phyloP scores from a whole-genome alignment of 2,888 invertebrate genomes.

The Matsumyia berberina region DNA sequence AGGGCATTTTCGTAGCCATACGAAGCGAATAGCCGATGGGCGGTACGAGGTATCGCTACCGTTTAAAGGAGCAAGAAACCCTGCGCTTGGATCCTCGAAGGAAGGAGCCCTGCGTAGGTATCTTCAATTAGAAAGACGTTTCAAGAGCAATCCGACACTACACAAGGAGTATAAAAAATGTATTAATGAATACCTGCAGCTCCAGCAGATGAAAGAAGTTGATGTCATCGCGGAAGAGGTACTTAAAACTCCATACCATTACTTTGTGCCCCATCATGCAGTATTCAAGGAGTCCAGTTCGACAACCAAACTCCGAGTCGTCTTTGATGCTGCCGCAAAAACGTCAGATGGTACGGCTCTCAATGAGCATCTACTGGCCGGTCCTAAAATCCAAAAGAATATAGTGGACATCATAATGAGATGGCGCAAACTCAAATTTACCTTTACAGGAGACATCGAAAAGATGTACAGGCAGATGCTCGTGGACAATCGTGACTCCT shows the following conservation, averaged over 20 bases:
- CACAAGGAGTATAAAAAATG: too few species aligned
- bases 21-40: too few species aligned
- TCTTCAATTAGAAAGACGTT: too few species aligned
- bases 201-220: slow-evolving; percentile 6
- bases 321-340: slow-evolving; percentile 22
- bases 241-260: slow-evolving; percentile 4
- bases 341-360: slow-evolving; percentile 13
- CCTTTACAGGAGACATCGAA: slow-evolving; percentile 28
- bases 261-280: slow-evolving; percentile 28
- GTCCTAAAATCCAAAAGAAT: slow-evolving; percentile 6
- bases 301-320: slow-evolving; percentile 18
- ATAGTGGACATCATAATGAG: background rate
- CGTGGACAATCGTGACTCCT: background rate
- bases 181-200: too few species aligned
- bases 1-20: too few species aligned
- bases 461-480: slow-evolving; percentile 31
- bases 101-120: background rate
- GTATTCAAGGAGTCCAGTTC: slow-evolving; percentile 21
- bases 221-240: background rate
- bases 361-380: slow-evolving; percentile 16
- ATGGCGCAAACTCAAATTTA: slow-evolving; percentile 23
- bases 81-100: background rate
- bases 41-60: background rate
- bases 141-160: too few species aligned
- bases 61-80: background rate